A percentile compares a stretch with the other conserved stretches of the same genome.
These are phyloP conservation scores for Calliopum simillimum DNA, from an alignment of 2,888 invertebrate genomes.

Conservation along the genomic window DNA sequence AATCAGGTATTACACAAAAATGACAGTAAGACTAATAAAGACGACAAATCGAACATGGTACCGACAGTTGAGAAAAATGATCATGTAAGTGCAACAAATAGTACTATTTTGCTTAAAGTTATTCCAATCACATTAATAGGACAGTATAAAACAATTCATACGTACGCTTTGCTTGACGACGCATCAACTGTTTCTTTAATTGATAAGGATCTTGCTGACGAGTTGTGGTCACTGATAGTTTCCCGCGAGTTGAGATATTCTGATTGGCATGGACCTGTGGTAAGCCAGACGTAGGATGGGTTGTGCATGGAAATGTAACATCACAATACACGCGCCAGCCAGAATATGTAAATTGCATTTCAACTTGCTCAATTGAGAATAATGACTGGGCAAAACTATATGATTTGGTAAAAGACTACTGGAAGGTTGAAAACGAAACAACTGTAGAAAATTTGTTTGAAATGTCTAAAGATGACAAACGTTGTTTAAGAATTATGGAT, in stretches of 20 bases:
- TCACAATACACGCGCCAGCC: not conserved
- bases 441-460: no score
- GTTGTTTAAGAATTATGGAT: not conserved
- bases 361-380: not conserved
- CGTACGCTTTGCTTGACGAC: not conserved
- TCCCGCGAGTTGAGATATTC: not conserved
- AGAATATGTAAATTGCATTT: not conserved
- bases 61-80: not conserved
- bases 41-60: not conserved
- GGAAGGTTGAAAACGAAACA: not conserved
- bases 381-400: not conserved
- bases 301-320: not conserved
- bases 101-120: not conserved
- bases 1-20: not conserved
- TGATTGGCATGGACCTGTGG: not conserved
- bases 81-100: not conserved
- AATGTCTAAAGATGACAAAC: no score
- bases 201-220: not conserved
- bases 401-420: conserved; percentile 1
- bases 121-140: not conserved
- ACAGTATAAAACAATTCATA: not conserved
- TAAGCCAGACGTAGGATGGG: conserved; percentile 1
- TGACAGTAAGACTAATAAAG: not conserved
- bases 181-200: conserved; percentile 3
- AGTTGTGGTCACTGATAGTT: not conserved